phyloP scores from a whole-genome alignment of 1,140 invertebrate species.

The Drosophila asahinai region DNA sequence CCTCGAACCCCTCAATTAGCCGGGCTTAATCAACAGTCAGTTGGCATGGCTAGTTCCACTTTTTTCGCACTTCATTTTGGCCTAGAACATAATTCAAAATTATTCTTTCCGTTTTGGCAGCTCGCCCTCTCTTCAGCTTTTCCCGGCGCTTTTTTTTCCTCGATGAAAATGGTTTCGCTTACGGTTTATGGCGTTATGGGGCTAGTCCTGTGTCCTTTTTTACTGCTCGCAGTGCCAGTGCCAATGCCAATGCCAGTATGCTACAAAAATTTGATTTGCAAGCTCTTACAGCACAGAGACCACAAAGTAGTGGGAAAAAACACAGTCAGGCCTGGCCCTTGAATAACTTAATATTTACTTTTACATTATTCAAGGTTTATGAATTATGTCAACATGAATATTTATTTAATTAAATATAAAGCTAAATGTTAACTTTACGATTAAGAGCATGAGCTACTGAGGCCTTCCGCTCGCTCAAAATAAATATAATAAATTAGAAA shows the following conservation, averaged over 20 bases:
- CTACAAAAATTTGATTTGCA: slow-evolving; percentile 9
- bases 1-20: slow-evolving; percentile 3
- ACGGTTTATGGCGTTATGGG: slow-evolving; percentile 11
- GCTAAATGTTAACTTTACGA: too few relatives aligned
- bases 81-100: slow-evolving; percentile 29
- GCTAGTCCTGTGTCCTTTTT: slow-evolving; percentile 13
- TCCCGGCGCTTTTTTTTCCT: background rate
- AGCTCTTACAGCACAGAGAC: background rate
- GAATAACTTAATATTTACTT: background rate
- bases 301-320: background rate
- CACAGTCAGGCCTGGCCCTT: background rate
- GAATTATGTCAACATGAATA: too few relatives aligned
- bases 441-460: too few relatives aligned
- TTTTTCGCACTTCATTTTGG: slow-evolving; percentile 3
- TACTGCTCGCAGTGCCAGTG: slow-evolving; percentile 3
- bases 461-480: too few relatives aligned
- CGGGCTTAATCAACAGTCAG: slow-evolving; percentile 19
- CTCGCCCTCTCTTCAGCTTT: background rate
- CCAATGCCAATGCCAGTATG: slow-evolving; percentile 2
- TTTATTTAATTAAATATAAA: too few relatives aligned
- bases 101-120: slow-evolving; percentile 11
- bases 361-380: too few relatives aligned
- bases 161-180: slow-evolving; percentile 15
- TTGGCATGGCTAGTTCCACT: background rate
- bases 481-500: too few relatives aligned